Conservation (phyloP, 2,888 invertebrate genomes). For the Drosophila engyochracea region DNA sequence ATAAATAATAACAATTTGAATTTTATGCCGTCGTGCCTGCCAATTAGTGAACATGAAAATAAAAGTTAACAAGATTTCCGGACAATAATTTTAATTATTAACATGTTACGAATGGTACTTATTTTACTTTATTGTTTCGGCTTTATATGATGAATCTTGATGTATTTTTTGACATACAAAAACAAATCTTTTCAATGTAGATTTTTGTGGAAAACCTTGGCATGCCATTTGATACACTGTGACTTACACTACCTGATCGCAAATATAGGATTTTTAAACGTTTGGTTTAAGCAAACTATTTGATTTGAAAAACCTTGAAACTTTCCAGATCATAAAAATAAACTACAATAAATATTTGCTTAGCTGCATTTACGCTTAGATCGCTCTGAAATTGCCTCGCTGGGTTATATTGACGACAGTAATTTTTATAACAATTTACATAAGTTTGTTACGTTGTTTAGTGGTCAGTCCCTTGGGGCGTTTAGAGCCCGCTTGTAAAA, state of each 20-base stretch:
- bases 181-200: no score
- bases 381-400: neutral
- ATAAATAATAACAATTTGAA: slow-evolving; percentile 10
- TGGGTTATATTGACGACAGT: slow-evolving; percentile 20
- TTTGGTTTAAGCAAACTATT: neutral
- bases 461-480: neutral
- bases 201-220: neutral
- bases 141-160: slow-evolving; percentile 5
- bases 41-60: slow-evolving; percentile 3
- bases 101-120: neutral
- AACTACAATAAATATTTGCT: neutral
- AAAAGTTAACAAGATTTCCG: slow-evolving; percentile 21
- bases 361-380: neutral
- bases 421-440: slow-evolving; percentile 21
- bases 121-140: neutral
- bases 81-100: slow-evolving; percentile 5
- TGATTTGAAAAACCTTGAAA: neutral
- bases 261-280: neutral
- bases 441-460: slow-evolving; percentile 22
- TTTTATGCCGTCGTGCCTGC: neutral
- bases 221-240: neutral
- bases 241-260: neutral
- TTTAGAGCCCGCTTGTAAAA: slow-evolving; percentile 6
- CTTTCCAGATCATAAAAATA: neutral
- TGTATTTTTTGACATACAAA: slow-evolving; percentile 1